Conservation (phyloP, 2,797 vertebrate species). For the Toxotes lorentzi region DNA sequence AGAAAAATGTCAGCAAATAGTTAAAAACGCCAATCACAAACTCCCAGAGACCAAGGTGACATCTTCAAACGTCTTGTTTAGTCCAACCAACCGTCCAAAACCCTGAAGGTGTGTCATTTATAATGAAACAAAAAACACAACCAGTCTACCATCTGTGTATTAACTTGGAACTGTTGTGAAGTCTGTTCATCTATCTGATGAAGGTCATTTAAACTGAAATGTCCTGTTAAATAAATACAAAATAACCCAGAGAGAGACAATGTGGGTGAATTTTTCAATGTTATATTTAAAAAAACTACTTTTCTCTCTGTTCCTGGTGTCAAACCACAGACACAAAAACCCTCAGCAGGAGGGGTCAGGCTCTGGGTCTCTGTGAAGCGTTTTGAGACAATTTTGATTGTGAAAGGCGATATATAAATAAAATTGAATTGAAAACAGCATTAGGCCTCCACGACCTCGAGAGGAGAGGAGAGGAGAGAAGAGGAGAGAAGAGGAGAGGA, state of each 20-base stretch:
- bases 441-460: constrained; percentile 40
- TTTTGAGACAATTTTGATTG: too few species aligned
- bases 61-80: too few species aligned
- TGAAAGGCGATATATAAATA: too few species aligned
- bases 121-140: background rate
- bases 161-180: background rate
- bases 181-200: background rate
- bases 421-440: too few species aligned
- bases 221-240: background rate
- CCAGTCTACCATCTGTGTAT: background rate
- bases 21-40: background rate
- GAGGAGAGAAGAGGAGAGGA: constrained; percentile 1
- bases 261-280: background rate
- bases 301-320: constrained; percentile 28
- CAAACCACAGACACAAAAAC: constrained; percentile 65
- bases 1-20: background rate
- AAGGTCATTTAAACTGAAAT: background rate
- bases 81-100: too few species aligned
- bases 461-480: constrained; percentile 4
- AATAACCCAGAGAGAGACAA: background rate
- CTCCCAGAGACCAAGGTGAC: too few species aligned
- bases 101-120: too few species aligned
- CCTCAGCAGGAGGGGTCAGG: too few species aligned
- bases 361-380: too few species aligned
- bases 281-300: background rate